Evolutionary conservation across 1,140 invertebrate genomes (phyloP).

Genomic region (Ceratosolen fusciceps): DNA sequence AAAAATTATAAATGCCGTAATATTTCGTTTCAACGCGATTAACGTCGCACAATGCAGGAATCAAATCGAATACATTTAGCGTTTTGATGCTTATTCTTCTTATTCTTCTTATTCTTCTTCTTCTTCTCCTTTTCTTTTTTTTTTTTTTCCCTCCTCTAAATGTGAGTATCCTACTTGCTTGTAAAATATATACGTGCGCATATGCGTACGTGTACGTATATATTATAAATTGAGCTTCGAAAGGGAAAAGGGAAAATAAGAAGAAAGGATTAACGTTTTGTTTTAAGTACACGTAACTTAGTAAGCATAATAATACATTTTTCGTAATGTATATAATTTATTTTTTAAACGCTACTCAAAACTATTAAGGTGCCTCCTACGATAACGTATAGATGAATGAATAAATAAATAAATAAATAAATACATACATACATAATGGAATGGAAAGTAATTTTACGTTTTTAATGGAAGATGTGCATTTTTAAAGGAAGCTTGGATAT

Average conservation of each 20-base stretch:
- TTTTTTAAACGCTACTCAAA: constrained; percentile 35
- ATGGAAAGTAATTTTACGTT: too few relatives aligned
- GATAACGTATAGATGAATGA: constrained; percentile 20
- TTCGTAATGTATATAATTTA: constrained; percentile 46
- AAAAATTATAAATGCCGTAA: too few relatives aligned
- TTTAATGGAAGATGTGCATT: constrained; percentile 8
- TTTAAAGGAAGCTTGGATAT: too few relatives aligned
- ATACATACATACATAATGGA: too few relatives aligned
- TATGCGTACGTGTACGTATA: too few relatives aligned
- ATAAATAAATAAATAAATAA: too few relatives aligned
- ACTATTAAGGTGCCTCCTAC: constrained; percentile 28
- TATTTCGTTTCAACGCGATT: constrained; percentile 14
- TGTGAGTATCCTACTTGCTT: not conserved
- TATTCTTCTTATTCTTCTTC: too few relatives aligned
- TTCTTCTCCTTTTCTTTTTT: too few relatives aligned
- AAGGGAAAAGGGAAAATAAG: too few relatives aligned
- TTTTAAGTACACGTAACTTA: constrained; percentile 32
- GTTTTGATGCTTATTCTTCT: too few relatives aligned
- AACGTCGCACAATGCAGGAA: not conserved
- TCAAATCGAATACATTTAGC: constrained; percentile 1
- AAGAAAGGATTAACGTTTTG: constrained; percentile 7
- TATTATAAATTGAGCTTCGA: too few relatives aligned
- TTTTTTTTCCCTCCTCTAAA: not conserved
- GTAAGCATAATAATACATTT: constrained; percentile 50
- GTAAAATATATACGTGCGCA: constrained; percentile 16